These are phyloP conservation scores for Dorcus hopei DNA, from an alignment of 2,888 invertebrate species.

Conservation along the genomic window DNA sequence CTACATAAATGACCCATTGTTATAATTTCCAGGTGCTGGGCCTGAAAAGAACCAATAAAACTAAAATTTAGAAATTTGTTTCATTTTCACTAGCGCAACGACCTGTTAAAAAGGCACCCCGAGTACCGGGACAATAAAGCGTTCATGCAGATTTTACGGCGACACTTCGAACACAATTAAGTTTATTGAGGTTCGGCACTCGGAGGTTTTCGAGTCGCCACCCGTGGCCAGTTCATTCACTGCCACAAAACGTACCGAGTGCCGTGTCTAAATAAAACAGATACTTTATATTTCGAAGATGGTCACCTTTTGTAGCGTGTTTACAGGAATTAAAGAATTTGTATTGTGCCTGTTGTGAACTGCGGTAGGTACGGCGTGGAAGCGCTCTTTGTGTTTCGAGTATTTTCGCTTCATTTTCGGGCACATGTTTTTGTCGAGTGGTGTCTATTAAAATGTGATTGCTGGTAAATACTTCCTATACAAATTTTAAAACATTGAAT, in stretches of 20 bases:
- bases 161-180: too few species aligned
- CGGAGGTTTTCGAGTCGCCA: background rate
- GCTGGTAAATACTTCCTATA: too few species aligned
- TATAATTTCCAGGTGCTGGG: constrained; percentile 28
- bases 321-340: constrained; percentile 23
- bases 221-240: background rate
- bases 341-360: constrained; percentile 31
- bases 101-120: background rate
- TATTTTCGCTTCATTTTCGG: background rate
- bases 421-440: background rate
- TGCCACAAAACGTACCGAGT: constrained; percentile 34
- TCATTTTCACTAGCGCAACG: constrained; percentile 29
- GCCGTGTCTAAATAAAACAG: constrained; percentile 39
- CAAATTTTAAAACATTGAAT: too few species aligned
- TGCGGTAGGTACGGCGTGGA: constrained; percentile 40
- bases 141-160: too few species aligned
- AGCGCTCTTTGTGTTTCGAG: constrained; percentile 21
- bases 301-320: constrained; percentile 26
- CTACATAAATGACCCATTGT: constrained; percentile 12
- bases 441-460: too few species aligned
- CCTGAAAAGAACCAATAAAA: constrained; percentile 38
- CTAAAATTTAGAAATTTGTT: constrained; percentile 44
- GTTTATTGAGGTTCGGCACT: background rate
- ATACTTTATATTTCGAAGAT: constrained; percentile 28
- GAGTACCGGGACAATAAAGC: too few species aligned